A percentile compares a stretch with the other conserved stretches of the same genome.
These are phyloP conservation scores for Rambutsinella grinnellia DNA, from an alignment of 2,888 invertebrate genomes.

Conservation along the genomic window DNA sequence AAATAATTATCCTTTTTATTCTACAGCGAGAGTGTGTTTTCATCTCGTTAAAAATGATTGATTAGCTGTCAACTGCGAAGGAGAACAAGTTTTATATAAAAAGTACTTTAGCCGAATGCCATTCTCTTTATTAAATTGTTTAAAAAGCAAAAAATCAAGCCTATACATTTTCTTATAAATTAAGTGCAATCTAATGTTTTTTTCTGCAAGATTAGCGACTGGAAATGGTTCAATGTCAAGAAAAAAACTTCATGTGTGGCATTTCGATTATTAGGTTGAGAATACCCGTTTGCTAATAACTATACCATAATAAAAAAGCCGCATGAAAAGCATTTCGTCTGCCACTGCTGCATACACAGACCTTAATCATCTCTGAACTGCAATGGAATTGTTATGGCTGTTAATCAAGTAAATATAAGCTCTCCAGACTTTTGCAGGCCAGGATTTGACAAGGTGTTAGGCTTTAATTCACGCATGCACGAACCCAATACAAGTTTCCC, in stretches of 20 bases:
- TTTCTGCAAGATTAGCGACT: no score
- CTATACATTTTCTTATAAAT: not conserved
- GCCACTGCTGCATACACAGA: no score
- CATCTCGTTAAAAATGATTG: conserved; percentile 41
- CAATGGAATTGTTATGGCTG: no score
- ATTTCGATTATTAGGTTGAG: conserved; percentile 29
- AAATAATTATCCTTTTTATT: no score
- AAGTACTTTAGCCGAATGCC: not conserved
- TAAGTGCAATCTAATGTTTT: not conserved
- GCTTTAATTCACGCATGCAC: conserved; percentile 42
- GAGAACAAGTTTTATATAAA: conserved; percentile 9
- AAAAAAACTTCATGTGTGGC: conserved; percentile 33
- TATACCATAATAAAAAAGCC: no score
- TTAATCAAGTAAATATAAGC: no score
- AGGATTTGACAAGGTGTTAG: conserved; percentile 30
- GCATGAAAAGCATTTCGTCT: no score
- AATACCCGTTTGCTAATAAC: no score
- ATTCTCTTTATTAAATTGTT: conserved; percentile 14
- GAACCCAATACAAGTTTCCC: not conserved
- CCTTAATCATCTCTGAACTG: no score
- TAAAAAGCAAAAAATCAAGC: conserved; percentile 2
- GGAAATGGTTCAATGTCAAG: conserved; percentile 32
- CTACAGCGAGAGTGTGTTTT: not conserved
- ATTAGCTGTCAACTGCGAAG: conserved; percentile 28
- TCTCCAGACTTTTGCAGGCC: no score